Conservation (phyloP, 2,113 vertebrate species). For the Passer domesticus region DNA sequence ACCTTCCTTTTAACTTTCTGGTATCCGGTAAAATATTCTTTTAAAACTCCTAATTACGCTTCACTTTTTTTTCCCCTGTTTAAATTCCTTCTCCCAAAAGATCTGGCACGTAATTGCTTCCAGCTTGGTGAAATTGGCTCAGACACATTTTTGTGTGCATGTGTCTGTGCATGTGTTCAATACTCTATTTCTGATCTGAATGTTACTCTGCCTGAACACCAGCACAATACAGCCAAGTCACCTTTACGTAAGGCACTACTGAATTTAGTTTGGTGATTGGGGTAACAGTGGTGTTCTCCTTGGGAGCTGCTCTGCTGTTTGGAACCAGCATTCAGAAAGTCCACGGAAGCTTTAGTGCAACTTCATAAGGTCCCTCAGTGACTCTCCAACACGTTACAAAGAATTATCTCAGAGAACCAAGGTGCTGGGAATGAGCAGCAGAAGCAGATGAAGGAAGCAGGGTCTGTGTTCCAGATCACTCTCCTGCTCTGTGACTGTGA, state of each 20-base stretch:
- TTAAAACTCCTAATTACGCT: background rate
- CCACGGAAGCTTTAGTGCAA: background rate
- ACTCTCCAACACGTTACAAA: background rate
- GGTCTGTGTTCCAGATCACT: background rate
- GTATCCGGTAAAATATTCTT: background rate
- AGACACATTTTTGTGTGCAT: background rate
- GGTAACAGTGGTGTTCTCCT: rapidly evolving
- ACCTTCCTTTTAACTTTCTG: background rate
- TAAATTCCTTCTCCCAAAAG: constrained; percentile 34
- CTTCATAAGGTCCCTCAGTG: background rate
- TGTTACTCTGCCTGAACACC: background rate
- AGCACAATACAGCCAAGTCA: background rate
- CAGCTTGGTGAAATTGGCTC: constrained; percentile 23
- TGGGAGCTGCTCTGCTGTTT: background rate
- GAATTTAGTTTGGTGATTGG: background rate
- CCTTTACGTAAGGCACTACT: background rate
- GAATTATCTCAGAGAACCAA: background rate
- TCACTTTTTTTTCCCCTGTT: background rate
- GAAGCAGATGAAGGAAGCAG: rapidly evolving
- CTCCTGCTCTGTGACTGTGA: background rate
- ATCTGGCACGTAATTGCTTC: constrained; percentile 39
- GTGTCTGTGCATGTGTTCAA: background rate
- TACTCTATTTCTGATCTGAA: background rate
- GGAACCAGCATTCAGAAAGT: background rate
- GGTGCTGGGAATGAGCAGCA: background rate